Evolutionary conservation across 2,888 invertebrate genomes (phyloP), one percentile per base, ranked within the genome.

Genomic region (Dryocosmus kuriphilus): DNA sequence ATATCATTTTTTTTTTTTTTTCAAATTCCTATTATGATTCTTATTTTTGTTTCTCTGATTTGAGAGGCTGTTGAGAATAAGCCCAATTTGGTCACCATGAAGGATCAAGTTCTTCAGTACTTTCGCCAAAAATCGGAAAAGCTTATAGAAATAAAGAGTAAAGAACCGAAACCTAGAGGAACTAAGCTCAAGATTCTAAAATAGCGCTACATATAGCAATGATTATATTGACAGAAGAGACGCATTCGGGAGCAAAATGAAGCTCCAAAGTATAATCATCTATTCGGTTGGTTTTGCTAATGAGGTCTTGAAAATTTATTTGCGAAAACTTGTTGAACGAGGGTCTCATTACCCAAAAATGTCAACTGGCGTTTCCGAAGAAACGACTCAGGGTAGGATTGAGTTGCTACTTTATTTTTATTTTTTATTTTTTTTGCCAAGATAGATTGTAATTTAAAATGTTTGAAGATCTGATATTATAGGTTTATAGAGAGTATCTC

Each of bases 181-280:
- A 51, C 51, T 71, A 71, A 51, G 46, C 30, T 19, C 3, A n/a
- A 71, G 46, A 24, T 71, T 30, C 27, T 67, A 46, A 67, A 14
- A 16, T 71, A 71, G 46, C 30, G 19, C 9, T 65, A 65, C 24
- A 38, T 38, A 24, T 51, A 51, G 19, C 46, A 41, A 71, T 51
- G 51, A 71, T 71, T 46, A 32, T 51, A 67, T 71, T 51, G 71
- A 71, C 67, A 71, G 51, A 71, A 71, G 30, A 51, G 71, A 71
- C 30, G 46, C 27, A 71, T 71, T 11, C 32, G 51, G 71, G 71
- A 71, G 71, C 30, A 51, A 71, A 46, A 67, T 67, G 51, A 71
- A 19, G 51, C 71, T 71, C 71, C 30, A 71, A 51, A 71, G 51
- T 71, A n/a, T n/a, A 71, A 71, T 71, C 24, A 46, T 71, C 30